phyloP scores from a whole-genome alignment of 1,140 invertebrate species.

The Liolophura sinensis region DNA sequence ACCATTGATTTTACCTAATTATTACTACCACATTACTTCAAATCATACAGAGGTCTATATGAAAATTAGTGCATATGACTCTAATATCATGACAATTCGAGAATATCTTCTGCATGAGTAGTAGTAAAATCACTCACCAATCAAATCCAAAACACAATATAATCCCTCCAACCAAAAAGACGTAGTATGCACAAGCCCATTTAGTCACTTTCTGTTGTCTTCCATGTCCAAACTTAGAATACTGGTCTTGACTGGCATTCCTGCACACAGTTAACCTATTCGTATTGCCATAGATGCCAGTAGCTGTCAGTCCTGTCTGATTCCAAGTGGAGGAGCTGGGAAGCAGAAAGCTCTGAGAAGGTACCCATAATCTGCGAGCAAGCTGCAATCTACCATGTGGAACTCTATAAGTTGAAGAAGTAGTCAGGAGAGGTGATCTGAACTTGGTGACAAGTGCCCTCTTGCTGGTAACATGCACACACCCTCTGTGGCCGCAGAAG shows the following conservation, averaged over 20 bases:
- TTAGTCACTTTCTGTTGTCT: constrained; percentile 11
- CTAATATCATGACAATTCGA: not conserved
- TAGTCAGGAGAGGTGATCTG: no score
- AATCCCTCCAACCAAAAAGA: constrained; percentile 10
- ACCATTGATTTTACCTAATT: no score
- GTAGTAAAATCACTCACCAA: constrained; percentile 15
- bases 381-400: no score
- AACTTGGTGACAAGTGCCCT: no score
- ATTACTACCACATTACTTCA: no score
- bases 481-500: not conserved
- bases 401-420: no score
- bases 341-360: no score
- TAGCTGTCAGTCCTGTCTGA: no score
- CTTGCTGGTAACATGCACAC: not conserved
- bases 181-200: constrained; percentile 9
- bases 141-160: constrained; percentile 13
- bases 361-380: no score
- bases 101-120: not conserved
- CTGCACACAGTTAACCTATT: no score
- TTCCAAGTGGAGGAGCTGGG: no score
- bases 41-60: not conserved
- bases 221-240: constrained; percentile 25
- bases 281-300: no score
- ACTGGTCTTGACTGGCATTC: constrained; percentile 3
- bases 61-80: not conserved